phyloP scores from a whole-genome alignment of 2,888 invertebrate species.

The Halocaridina rubra region DNA sequence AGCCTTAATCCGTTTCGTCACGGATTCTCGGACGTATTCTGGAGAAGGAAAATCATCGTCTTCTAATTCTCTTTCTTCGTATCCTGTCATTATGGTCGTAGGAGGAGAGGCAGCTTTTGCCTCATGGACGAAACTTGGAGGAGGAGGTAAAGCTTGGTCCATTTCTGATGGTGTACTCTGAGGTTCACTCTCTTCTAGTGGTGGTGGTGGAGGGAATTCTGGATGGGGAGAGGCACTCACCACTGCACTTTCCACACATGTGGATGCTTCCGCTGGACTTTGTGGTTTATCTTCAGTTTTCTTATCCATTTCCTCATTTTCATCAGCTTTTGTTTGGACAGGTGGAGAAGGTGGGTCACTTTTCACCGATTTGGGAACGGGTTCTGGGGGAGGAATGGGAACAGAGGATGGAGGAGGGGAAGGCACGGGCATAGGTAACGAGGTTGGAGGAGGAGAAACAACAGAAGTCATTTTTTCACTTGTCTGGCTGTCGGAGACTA shows the following conservation, averaged over 20 bases:
- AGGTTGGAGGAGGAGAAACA: not conserved
- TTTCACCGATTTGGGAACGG: conserved; percentile 17
- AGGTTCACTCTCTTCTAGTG: not conserved
- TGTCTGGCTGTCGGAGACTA: not conserved
- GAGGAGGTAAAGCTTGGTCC: conserved; percentile 25
- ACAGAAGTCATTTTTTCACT: not conserved
- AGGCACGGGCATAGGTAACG: not conserved
- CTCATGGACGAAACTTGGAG: conserved; percentile 12
- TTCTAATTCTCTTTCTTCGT: not conserved
- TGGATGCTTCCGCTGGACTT: not conserved
- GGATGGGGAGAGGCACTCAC: not conserved
- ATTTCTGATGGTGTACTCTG: not conserved
- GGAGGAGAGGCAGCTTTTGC: not conserved
- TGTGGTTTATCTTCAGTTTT: no score
- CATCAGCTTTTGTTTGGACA: not conserved
- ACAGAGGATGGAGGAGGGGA: not conserved
- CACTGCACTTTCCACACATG: not conserved
- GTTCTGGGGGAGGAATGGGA: conserved; percentile 30
- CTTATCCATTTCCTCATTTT: not conserved
- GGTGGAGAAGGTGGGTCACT: not conserved
- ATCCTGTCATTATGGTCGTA: not conserved
- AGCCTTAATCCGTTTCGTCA: conserved; percentile 52
- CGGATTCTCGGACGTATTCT: conserved; percentile 51
- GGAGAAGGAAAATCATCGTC: not conserved
- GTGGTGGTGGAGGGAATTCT: conserved; percentile 28